phyloP scores from a whole-genome alignment of 92 coral and sea anemone genomes.

The Zoanthus sociatus region DNA sequence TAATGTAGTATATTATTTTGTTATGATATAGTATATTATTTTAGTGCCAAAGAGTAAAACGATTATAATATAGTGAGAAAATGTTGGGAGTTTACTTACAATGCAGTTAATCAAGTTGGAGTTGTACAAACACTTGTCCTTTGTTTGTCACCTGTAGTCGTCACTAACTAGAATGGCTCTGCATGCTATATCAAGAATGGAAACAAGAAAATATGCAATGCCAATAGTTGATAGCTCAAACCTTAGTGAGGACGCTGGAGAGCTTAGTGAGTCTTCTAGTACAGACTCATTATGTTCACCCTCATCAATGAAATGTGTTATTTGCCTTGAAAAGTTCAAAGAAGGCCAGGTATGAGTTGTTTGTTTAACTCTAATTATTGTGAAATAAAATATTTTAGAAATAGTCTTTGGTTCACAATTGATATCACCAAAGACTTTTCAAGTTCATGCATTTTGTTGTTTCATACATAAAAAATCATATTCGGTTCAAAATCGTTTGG shows the following conservation, averaged over 20 bases:
- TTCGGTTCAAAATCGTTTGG: too few relatives aligned
- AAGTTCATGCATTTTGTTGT: too few relatives aligned
- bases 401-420: too few relatives aligned
- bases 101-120: background rate
- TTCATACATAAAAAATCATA: too few relatives aligned
- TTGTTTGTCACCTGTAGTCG: slow-evolving; percentile 53
- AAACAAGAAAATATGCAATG: slow-evolving; percentile 84
- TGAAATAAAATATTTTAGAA: too few relatives aligned
- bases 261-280: slow-evolving; percentile 65
- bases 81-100: background rate
- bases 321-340: slow-evolving; percentile 93
- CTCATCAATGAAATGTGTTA: slow-evolving; percentile 80
- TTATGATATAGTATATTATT: too few relatives aligned
- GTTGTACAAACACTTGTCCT: background rate
- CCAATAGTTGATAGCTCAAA: slow-evolving; percentile 52
- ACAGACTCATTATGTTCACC: slow-evolving; percentile 51
- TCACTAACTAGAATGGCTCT: slow-evolving; percentile 98
- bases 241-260: slow-evolving; percentile 56
- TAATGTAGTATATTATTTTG: too few relatives aligned
- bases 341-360: slow-evolving; percentile 86
- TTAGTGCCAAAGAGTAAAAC: too few relatives aligned
- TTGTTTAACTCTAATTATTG: too few relatives aligned
- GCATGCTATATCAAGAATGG: slow-evolving; percentile 97
- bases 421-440: too few relatives aligned
- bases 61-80: background rate